A percentile compares a stretch with the other conserved stretches of the same genome.
Conservation (phyloP, 2,113 vertebrate species). For the Epinephelus moara region DNA sequence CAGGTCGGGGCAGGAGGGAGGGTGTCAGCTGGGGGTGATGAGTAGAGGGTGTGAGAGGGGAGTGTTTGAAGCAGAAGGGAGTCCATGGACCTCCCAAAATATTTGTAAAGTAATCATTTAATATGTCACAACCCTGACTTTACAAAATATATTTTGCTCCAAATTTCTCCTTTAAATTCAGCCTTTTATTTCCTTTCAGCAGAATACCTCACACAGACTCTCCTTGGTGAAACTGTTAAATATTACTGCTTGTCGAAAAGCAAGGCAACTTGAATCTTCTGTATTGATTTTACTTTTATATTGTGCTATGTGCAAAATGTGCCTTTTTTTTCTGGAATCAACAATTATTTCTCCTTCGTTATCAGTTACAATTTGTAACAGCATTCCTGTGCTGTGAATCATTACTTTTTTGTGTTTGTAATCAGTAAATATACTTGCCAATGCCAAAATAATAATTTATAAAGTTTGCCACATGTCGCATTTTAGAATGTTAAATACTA, state of each 20-base stretch:
- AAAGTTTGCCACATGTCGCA: no score
- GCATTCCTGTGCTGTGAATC: not conserved
- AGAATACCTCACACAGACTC: not conserved
- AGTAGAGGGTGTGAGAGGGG: not conserved
- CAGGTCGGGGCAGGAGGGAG: conserved; percentile 26
- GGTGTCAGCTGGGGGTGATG: conserved; percentile 34
- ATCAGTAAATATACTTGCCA: no score
- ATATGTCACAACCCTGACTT: not conserved
- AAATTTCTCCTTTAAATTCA: not conserved
- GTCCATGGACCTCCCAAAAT: not conserved
- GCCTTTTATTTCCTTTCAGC: not conserved
- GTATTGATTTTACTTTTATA: not conserved
- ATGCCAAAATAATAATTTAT: no score
- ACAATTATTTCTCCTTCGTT: not conserved
- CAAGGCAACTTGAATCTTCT: not conserved
- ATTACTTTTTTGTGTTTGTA: not conserved
- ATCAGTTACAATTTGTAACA: not conserved
- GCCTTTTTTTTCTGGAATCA: not conserved
- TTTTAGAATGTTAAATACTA: no score
- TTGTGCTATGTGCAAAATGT: not conserved
- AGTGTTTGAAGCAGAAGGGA: not conserved
- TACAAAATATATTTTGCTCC: not conserved
- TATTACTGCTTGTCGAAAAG: not conserved
- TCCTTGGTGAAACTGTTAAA: not conserved
- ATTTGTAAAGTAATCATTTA: conserved; percentile 1